Base-by-base conservation (phyloP, 2,888 invertebrate genomes). In the Gymnosoma rotundatum region DNA sequence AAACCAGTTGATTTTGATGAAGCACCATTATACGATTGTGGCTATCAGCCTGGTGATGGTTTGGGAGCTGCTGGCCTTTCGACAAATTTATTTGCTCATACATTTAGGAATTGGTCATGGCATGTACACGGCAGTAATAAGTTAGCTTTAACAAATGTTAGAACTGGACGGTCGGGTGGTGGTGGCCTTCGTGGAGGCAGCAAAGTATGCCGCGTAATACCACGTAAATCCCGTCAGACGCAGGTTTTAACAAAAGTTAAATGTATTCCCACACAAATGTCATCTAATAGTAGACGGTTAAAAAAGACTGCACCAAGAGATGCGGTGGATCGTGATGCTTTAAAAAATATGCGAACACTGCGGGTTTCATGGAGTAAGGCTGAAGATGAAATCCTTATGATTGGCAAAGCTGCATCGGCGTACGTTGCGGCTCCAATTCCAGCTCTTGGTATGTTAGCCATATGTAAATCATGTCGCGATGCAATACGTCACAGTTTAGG, bases 21-120 rank as follows among this genome's bases (percentile, higher is more conserved):
- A 64, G 92, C 92, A 0, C 70, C 88, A 0, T 88, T 89, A 9
- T 89, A 92, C 56, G 95, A 95, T 87, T 91, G 87, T 7, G 95
- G 95, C 0, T 89, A 91, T 8, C 92, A 96, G 45, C 96, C 96
- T 0, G 97, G 97, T 0, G 96, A 97, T 92, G 93, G 93, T 6
- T 92, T 93, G 75, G 92, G 91, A 2, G 91, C 96, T 0, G 96
- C 94, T 16, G 96, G 97, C 0, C 92, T 96, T 0, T 95, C 96
- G 89, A 95, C 96, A 0, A 93, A 94, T 0, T 92, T 96, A 21
- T 96, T 94, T 92, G 92, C 94, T 0, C 95, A 95, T 88, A 90
- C 95, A 5, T 94, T 94, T 81, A 93, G 94, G 18, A 95, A 95
- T 87, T 96, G 95, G 95, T 93, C 93, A 42, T 94, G 94, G 93